phyloP scores from a whole-genome alignment of 1,140 invertebrate genomes.

The Pseudomyrmex dendroicus region DNA sequence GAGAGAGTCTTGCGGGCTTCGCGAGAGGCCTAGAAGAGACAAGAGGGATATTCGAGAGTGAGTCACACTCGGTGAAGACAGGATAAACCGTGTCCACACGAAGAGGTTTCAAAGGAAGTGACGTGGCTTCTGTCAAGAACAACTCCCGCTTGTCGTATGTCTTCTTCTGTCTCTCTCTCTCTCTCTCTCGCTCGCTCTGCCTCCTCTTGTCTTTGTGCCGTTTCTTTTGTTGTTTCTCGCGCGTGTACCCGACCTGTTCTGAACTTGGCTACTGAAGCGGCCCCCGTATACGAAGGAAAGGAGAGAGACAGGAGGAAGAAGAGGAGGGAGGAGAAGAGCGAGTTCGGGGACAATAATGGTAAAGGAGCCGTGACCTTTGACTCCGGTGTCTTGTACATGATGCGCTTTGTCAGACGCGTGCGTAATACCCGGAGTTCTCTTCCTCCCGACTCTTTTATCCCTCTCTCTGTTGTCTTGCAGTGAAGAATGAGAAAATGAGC shows the following conservation, averaged over 20 bases:
- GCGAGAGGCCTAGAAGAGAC: no score
- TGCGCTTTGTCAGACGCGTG: slow-evolving; percentile 54
- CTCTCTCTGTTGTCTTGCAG: neutral
- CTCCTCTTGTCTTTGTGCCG: slow-evolving; percentile 12
- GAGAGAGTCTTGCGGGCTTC: neutral
- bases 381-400: slow-evolving; percentile 45
- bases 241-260: slow-evolving; percentile 2
- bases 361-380: slow-evolving; percentile 56
- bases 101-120: slow-evolving; percentile 66
- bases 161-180: slow-evolving; percentile 1
- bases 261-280: slow-evolving; percentile 28
- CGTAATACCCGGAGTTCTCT: slow-evolving; percentile 57
- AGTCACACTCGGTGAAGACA: slow-evolving; percentile 61
- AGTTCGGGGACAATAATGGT: slow-evolving; percentile 44
- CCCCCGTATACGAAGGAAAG: slow-evolving; percentile 1
- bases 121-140: slow-evolving; percentile 69
- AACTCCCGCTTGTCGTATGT: slow-evolving; percentile 63
- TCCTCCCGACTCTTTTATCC: slow-evolving; percentile 39
- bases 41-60: slow-evolving; percentile 31
- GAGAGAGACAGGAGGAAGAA: neutral
- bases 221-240: slow-evolving; percentile 43
- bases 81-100: slow-evolving; percentile 62
- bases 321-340: neutral
- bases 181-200: slow-evolving; percentile 1
- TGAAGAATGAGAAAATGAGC: slow-evolving; percentile 46